A percentile compares a stretch with the other conserved stretches of the same genome.
These are phyloP conservation scores for Echinometra lucunter DNA, from an alignment of 53 echinoderm and acorn worm genomes.

Conservation along the genomic window DNA sequence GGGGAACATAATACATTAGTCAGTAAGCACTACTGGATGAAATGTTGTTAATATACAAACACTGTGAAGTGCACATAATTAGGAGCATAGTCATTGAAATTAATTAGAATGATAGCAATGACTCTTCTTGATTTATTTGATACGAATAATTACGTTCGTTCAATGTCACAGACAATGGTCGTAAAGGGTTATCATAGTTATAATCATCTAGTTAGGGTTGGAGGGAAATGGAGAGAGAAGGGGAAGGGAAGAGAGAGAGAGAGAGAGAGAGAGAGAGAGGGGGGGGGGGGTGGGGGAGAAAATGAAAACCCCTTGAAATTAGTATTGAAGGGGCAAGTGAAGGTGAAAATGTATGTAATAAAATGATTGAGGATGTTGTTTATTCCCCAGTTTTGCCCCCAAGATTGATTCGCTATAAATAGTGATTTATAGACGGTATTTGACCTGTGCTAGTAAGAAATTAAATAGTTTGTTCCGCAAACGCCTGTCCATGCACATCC, in stretches of 20 bases:
- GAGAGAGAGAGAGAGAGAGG: neutral
- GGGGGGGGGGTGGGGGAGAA: neutral
- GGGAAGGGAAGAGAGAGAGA: neutral
- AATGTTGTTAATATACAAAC: too few species aligned
- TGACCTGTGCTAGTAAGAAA: neutral
- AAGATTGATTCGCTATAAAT: neutral
- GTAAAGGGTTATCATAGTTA: too few species aligned
- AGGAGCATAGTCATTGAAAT: too few species aligned
- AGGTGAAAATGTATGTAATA: neutral
- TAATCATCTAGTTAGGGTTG: neutral
- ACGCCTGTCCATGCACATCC: neutral
- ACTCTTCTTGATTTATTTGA: too few species aligned
- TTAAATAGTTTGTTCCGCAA: constrained; percentile 26
- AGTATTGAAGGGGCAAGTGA: neutral
- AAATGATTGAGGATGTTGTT: neutral
- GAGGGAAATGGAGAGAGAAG: neutral
- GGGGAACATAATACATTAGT: too few species aligned
- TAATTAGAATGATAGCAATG: too few species aligned
- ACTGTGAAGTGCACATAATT: too few species aligned
- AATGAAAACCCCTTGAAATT: too few species aligned
- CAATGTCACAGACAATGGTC: too few species aligned
- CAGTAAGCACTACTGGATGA: too few species aligned
- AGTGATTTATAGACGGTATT: neutral
- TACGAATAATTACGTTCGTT: too few species aligned
- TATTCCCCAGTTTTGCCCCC: neutral